Base-by-base conservation (phyloP, 2,113 vertebrate species). In the Paramormyrops kingsleyae region DNA sequence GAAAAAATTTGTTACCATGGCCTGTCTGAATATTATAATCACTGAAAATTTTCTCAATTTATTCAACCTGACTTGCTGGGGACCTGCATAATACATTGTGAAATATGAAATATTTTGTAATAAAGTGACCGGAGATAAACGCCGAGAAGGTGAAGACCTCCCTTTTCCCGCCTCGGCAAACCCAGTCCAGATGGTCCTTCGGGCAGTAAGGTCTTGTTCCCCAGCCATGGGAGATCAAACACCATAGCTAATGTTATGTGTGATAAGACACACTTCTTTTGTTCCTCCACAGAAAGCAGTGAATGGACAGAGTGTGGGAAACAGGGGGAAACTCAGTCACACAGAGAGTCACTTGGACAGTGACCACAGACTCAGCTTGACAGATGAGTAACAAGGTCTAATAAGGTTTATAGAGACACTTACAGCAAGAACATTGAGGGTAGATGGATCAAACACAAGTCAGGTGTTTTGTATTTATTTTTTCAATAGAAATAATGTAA, bases 231-330 rank as follows among this genome's bases (percentile, higher is more conserved):
- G 66, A 70, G 86, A 53, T 88, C 46, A 31, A 91, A 19, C 88
- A 24, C 88, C 85, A 50, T 44, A n/a, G 89, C 86, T 90, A 85
- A 88, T 53, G 70, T 56, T 52, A 66, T 50, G 90, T 87, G 31
- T 52, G 89, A 90, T 91, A 88, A 91, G 87, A 91, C 89, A 91
- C 90, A 91, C 89, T 90, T 89, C 77, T 88, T 84, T 90, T 90
- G 90, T 90, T 83, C 35, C 77, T 44, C 77, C 46, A 88, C 89
- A 87, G 90, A 89, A 50, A 42, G 15, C 70, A 88, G 70, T 84
- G 50, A 90, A 90, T 85, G 80, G 90, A 42, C 9, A 84, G 90
- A 90, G 77, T 90, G 87, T 90, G 87, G 87, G 53, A 56, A 56
- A 56, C 17, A 24, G 53, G 19, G 5, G 53, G 53, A 2, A 56